Base-by-base conservation (phyloP, 2,113 vertebrate species). In the Casuarius casuarius region DNA sequence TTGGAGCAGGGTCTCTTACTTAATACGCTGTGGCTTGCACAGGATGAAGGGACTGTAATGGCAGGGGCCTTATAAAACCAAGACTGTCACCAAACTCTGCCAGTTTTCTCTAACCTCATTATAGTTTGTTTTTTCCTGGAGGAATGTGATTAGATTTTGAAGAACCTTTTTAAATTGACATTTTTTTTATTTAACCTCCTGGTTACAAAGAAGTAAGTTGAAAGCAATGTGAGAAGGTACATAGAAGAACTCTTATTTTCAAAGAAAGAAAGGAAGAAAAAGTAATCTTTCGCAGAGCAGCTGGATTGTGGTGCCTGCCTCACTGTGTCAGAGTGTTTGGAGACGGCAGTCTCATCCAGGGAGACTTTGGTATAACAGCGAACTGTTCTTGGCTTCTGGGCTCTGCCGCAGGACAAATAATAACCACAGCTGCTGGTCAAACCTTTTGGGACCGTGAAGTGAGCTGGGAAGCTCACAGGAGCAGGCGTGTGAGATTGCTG, bases 401-500 rank as follows among this genome's bases (percentile, higher is more conserved):
- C 4, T 3, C 14, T 7, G 63, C 44, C 1, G 1, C 26, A 8
- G 28, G 48, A 42, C 31, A 33, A 2, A 38, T 52, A 8, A 52
- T n/a, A 28, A 25, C 18, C 17, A 28, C 10, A 6, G 9, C 35
- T 19, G 29, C 71, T 31, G 17, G 11, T 21, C 9, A 54, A 31
- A 21, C 77, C 25, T 49, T 25, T 12, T 1, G 8, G 19, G 29
- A 28, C 12, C 5, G 0, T 7, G 5, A 8, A 3, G 35, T 15
- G 6, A 5, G 8, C 15, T 2, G 3, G 18, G 17, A 58, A 56
- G 10, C 25, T 31, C 1, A 1, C 8, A 6, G 25, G 16, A 35
- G 25, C 35, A 4, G 58, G 25, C 3, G 3, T 3, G 2, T 2
- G 15, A 22, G n/a, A 16, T 8, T 51, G 5, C 15, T 4, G 13